These are phyloP conservation scores for Vimba vimba DNA, from an alignment of 2,113 vertebrate species.

Conservation along the genomic window DNA sequence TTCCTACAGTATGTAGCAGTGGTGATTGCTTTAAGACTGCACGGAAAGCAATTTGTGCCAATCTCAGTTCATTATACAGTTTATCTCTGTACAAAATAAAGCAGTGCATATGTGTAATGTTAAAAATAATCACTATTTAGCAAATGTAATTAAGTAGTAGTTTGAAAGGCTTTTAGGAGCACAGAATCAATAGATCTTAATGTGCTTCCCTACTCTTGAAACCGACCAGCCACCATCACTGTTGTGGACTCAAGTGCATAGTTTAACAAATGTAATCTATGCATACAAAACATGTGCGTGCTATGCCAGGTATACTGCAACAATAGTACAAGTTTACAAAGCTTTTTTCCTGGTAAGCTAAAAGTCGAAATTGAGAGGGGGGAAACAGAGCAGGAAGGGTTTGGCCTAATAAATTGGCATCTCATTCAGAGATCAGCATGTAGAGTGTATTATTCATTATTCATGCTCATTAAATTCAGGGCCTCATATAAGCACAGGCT, in stretches of 20 bases:
- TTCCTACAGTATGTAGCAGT: not conserved
- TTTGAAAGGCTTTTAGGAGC: not conserved
- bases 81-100: not conserved
- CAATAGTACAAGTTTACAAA: not conserved
- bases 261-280: not conserved
- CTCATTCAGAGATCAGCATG: slow-evolving; percentile 75
- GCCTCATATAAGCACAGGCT: slow-evolving; percentile 76
- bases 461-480: slow-evolving; percentile 85
- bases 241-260: not conserved
- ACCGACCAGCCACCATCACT: not conserved
- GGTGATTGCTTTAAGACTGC: not conserved
- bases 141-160: not conserved
- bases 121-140: not conserved
- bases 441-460: slow-evolving; percentile 82
- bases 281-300: not conserved
- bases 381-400: slow-evolving; percentile 31
- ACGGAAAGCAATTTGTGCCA: not conserved
- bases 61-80: too few relatives aligned
- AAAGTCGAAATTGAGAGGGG: not conserved
- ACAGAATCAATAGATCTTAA: too few relatives aligned
- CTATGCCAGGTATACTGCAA: not conserved
- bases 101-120: not conserved
- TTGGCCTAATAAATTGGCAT: slow-evolving; percentile 82
- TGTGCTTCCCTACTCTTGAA: too few relatives aligned
- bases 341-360: not conserved